phyloP scores from a whole-genome alignment of 2,888 invertebrate genomes.

The Mellilla xanthometata region DNA sequence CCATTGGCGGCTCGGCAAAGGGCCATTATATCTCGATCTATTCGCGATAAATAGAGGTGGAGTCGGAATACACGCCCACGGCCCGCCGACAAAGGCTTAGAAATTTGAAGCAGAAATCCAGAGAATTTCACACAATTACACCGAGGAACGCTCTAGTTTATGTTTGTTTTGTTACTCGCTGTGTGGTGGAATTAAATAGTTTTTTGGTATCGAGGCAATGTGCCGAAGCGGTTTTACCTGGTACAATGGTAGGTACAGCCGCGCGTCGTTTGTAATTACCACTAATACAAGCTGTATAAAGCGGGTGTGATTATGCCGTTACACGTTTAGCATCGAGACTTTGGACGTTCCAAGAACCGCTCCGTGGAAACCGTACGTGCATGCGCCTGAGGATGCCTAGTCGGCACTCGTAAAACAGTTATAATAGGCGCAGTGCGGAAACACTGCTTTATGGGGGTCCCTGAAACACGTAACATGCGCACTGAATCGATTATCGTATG shows the following conservation, averaged over 20 bases:
- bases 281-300: constrained; percentile 61
- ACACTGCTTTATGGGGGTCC: constrained; percentile 66
- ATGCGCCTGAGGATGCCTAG: constrained; percentile 58
- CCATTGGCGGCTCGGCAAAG: constrained; percentile 41
- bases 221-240: constrained; percentile 46
- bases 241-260: constrained; percentile 40
- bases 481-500: constrained; percentile 69
- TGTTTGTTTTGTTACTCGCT: constrained; percentile 10
- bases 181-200: constrained; percentile 4
- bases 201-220: constrained; percentile 36
- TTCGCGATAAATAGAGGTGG: constrained; percentile 49
- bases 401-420: constrained; percentile 66
- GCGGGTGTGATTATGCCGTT: constrained; percentile 58
- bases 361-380: constrained; percentile 51
- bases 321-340: constrained; percentile 61
- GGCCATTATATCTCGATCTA: constrained; percentile 49
- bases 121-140: constrained; percentile 30
- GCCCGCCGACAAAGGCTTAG: constrained; percentile 42
- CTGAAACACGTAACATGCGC: constrained; percentile 71
- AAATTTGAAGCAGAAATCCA: constrained; percentile 40
- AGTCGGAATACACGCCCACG: constrained; percentile 38
- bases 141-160: constrained; percentile 16
- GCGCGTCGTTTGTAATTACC: constrained; percentile 55
- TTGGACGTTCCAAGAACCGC: constrained; percentile 53
- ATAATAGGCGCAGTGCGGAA: constrained; percentile 75